Conservation (phyloP, 2,888 invertebrate genomes). For the Eupithecia vulgata region DNA sequence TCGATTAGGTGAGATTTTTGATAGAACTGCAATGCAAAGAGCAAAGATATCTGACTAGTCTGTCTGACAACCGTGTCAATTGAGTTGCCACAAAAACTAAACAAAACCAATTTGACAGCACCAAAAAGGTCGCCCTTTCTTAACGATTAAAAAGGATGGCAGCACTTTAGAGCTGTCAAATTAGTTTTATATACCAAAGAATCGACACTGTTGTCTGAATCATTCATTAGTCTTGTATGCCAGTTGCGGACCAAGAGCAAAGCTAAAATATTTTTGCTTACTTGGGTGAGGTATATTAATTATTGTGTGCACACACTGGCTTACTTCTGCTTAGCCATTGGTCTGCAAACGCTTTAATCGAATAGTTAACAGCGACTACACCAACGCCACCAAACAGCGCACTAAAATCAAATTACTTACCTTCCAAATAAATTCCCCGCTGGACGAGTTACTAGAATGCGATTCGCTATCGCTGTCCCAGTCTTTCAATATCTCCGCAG, state of each 20-base stretch:
- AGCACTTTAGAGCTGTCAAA: not conserved
- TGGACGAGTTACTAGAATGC: constrained; percentile 87
- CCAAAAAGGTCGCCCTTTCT: not conserved
- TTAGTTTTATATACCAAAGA: not conserved
- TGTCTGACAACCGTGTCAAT: not conserved
- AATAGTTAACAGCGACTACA: not conserved
- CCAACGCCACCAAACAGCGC: not conserved
- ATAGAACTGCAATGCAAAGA: not conserved
- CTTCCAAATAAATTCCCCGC: constrained; percentile 92
- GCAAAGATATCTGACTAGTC: not conserved
- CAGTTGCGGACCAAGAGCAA: not conserved
- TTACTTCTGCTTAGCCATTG: not conserved
- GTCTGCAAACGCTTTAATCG: not conserved
- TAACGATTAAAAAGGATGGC: not conserved
- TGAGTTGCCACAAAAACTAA: not conserved
- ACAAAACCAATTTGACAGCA: not conserved
- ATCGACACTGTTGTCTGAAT: not conserved
- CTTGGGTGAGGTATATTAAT: not conserved
- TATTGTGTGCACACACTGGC: not conserved
- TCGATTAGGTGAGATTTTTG: not conserved
- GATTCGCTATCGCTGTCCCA: constrained; percentile 88
- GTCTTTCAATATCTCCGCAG: constrained; percentile 81
- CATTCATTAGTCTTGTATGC: not conserved
- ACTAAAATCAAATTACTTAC: constrained; percentile 63
- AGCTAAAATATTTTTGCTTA: not conserved